Evolutionary conservation across 2,113 vertebrate genomes (phyloP).

Genomic region (Pelmatolapia mariae): DNA sequence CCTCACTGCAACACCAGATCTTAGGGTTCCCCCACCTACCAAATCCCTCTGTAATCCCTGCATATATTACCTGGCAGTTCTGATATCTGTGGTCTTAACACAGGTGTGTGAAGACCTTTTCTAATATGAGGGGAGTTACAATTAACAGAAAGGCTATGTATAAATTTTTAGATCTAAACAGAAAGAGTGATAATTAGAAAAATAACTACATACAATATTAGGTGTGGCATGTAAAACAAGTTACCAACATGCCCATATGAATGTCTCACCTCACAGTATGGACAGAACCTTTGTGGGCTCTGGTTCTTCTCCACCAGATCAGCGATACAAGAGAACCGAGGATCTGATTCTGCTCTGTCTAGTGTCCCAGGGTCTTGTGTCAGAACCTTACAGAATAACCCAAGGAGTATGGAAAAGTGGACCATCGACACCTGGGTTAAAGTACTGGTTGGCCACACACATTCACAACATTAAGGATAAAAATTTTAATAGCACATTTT

Average conservation of each 20-base stretch:
- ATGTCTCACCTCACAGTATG: slow-evolving; percentile 75
- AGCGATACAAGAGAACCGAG: slow-evolving; percentile 62
- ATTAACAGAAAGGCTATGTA: background rate
- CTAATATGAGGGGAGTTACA: background rate
- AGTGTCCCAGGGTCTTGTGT: slow-evolving; percentile 67
- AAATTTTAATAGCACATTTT: background rate
- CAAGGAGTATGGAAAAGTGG: slow-evolving; percentile 61
- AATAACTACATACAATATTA: background rate
- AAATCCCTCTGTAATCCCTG: background rate
- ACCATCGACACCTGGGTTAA: slow-evolving; percentile 63
- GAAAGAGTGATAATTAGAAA: background rate
- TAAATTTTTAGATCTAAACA: background rate
- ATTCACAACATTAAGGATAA: slow-evolving; percentile 63
- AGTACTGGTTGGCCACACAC: slow-evolving; percentile 55
- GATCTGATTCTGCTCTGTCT: slow-evolving; percentile 48
- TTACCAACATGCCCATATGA: background rate
- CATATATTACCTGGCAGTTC: background rate
- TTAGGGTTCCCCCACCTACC: background rate
- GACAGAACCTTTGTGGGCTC: slow-evolving; percentile 69
- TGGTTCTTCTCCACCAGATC: slow-evolving; percentile 72
- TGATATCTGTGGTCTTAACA: background rate
- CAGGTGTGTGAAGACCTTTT: background rate
- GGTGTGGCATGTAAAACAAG: background rate
- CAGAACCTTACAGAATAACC: slow-evolving; percentile 70
- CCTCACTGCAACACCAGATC: background rate